Percentiles rank a stretch among this genome's conserved stretches.
These are phyloP conservation scores for Oncorhynchus mykiss DNA, from an alignment of 2,113 vertebrate species.

Conservation along the genomic window DNA sequence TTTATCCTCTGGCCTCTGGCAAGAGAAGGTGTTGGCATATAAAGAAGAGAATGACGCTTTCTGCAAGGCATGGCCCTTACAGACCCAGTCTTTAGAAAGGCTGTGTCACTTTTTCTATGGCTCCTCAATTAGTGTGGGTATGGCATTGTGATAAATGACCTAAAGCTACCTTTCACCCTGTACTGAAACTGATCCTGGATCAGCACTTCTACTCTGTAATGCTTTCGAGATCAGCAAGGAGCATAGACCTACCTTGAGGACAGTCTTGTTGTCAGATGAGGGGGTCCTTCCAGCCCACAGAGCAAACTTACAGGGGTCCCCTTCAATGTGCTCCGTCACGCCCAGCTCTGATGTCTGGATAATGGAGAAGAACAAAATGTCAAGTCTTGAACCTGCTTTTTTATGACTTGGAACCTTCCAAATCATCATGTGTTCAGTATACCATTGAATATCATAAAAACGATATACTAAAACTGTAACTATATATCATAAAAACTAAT, in stretches of 20 bases:
- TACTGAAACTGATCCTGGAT: not conserved
- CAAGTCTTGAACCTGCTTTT: not conserved
- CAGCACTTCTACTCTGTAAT: too few relatives aligned
- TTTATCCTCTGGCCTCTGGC: not conserved
- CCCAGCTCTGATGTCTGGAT: slow-evolving; percentile 94
- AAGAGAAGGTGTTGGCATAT: not conserved
- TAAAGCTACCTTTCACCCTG: not conserved
- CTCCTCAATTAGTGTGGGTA: not conserved
- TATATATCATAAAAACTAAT: not conserved
- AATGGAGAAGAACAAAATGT: not conserved
- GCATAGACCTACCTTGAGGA: slow-evolving; percentile 83
- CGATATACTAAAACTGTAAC: too few relatives aligned
- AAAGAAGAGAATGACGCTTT: not conserved
- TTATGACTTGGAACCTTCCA: too few relatives aligned
- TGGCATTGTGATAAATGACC: not conserved
- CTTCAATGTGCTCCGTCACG: slow-evolving; percentile 97
- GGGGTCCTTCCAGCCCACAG: slow-evolving; percentile 96
- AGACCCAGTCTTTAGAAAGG: not conserved
- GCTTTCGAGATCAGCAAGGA: not conserved
- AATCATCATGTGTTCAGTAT: not conserved
- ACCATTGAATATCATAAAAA: not conserved
- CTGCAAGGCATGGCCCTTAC: not conserved
- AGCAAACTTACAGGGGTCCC: slow-evolving; percentile 97
- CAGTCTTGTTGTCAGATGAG: slow-evolving; percentile 97
- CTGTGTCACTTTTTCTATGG: not conserved